These are phyloP conservation scores for Silurus lanzhouensis DNA, from an alignment of 2,797 vertebrate species.

Conservation along the genomic window DNA sequence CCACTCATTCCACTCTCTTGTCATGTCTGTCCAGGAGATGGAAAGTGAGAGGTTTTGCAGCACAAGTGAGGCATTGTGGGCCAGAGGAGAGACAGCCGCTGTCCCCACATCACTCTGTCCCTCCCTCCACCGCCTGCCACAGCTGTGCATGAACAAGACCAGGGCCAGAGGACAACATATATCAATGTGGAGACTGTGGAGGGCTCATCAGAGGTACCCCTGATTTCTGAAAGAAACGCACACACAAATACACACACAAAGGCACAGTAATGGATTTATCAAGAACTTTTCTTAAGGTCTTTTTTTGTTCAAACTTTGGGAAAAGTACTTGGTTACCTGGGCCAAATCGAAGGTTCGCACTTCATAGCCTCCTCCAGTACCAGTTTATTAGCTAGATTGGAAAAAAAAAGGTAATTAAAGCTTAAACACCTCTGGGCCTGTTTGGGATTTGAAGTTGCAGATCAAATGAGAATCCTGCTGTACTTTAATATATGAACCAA, in stretches of 20 bases:
- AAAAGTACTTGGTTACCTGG: too few relatives aligned
- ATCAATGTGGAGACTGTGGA: constrained; percentile 65
- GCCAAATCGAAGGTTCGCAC: too few relatives aligned
- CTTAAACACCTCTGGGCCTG: too few relatives aligned
- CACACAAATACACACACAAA: neutral
- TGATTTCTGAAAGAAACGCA: neutral
- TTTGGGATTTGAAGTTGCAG: too few relatives aligned
- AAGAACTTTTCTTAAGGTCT: too few relatives aligned
- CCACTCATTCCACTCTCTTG: constrained; percentile 1
- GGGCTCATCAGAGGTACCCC: constrained; percentile 31
- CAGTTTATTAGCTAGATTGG: too few relatives aligned
- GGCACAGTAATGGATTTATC: neutral
- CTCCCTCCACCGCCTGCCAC: constrained; percentile 51
- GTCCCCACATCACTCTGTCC: constrained; percentile 49
- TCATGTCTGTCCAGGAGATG: constrained; percentile 48
- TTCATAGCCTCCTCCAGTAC: neutral
- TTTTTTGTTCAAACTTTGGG: too few relatives aligned
- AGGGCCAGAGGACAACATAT: constrained; percentile 59
- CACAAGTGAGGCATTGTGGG: constrained; percentile 66
- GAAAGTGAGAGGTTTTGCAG: constrained; percentile 42
- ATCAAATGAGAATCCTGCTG: too few relatives aligned
- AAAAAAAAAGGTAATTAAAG: too few relatives aligned
- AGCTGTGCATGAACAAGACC: constrained; percentile 64
- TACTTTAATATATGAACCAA: too few relatives aligned
- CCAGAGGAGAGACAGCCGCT: constrained; percentile 62